These are phyloP conservation scores for Micoletzkya japonica DNA, from an alignment of 2,888 invertebrate genomes.

Conservation along the genomic window DNA sequence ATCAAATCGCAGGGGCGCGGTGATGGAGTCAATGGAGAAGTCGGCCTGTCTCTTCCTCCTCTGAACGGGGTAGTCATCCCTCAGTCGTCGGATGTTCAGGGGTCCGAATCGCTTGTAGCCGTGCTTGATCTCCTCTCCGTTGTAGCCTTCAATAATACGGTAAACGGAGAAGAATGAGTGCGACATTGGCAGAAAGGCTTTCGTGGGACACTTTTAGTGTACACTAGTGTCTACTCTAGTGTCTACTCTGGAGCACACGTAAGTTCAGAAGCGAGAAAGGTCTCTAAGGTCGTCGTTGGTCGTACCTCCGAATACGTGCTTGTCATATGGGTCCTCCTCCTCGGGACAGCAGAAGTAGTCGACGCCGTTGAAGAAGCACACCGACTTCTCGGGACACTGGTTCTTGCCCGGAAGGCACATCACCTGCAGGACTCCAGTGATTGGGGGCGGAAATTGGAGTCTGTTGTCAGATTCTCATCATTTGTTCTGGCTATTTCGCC, in stretches of 20 bases:
- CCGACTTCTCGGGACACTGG: conserved; percentile 58
- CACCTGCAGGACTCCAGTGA: no score
- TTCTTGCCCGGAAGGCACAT: conserved; percentile 63
- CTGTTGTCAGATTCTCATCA: no score
- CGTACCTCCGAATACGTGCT: conserved; percentile 47
- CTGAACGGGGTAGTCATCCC: conserved; percentile 42
- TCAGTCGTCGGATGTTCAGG: conserved; percentile 48
- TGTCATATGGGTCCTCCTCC: conserved; percentile 61
- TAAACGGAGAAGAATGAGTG: no score
- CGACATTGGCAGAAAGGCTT: no score
- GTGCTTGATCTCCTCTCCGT: conserved; percentile 34
- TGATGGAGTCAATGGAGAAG: conserved; percentile 48
- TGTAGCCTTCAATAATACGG: conserved; percentile 8
- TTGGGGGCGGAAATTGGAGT: no score
- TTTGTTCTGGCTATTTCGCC: no score
- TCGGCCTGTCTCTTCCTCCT: conserved; percentile 31
- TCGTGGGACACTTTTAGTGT: no score
- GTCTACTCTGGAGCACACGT: no score
- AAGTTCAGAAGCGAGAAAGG: no score
- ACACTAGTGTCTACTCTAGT: no score
- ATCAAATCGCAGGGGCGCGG: conserved; percentile 57
- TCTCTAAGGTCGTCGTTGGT: no score
- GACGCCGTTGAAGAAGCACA: conserved; percentile 63
- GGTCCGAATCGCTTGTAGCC: conserved; percentile 58
- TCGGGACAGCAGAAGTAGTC: conserved; percentile 64